phyloP scores from a whole-genome alignment of 2,113 vertebrate species.

The Solea senegalensis region DNA sequence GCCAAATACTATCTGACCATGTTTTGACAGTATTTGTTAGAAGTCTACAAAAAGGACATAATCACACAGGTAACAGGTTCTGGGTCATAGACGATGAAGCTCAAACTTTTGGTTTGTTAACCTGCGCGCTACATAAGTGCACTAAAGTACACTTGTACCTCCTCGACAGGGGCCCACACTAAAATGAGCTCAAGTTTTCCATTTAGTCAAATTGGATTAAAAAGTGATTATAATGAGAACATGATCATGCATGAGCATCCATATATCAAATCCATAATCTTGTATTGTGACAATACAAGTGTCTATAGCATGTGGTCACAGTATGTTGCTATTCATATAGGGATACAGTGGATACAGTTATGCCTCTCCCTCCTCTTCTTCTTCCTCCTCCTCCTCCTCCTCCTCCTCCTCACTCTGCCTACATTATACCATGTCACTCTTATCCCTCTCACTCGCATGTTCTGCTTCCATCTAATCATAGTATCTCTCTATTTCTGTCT shows the following conservation, averaged over 20 bases:
- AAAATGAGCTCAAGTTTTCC: neutral
- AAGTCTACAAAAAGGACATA: too few species aligned
- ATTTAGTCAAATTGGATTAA: neutral
- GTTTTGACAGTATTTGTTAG: too few species aligned
- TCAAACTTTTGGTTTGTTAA: neutral
- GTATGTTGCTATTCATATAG: constrained; percentile 20
- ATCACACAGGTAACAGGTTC: too few species aligned
- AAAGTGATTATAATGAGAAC: neutral
- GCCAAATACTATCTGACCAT: too few species aligned
- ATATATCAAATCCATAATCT: neutral
- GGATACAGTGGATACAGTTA: constrained; percentile 35
- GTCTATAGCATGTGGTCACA: neutral
- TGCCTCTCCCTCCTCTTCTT: constrained; percentile 25
- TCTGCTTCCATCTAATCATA: constrained; percentile 14
- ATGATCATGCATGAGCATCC: too few species aligned
- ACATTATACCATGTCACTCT: constrained; percentile 35
- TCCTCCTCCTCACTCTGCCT: constrained; percentile 23
- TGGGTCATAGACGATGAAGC: neutral
- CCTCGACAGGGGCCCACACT: neutral
- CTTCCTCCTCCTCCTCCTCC: constrained; percentile 36
- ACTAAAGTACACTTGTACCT: neutral
- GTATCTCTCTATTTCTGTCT: constrained; percentile 22
- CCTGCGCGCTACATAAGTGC: neutral
- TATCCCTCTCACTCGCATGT: constrained; percentile 36
- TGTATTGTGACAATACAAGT: neutral